These are phyloP conservation scores for Oncorhynchus keta DNA, from an alignment of 2,113 vertebrate species.

Conservation along the genomic window DNA sequence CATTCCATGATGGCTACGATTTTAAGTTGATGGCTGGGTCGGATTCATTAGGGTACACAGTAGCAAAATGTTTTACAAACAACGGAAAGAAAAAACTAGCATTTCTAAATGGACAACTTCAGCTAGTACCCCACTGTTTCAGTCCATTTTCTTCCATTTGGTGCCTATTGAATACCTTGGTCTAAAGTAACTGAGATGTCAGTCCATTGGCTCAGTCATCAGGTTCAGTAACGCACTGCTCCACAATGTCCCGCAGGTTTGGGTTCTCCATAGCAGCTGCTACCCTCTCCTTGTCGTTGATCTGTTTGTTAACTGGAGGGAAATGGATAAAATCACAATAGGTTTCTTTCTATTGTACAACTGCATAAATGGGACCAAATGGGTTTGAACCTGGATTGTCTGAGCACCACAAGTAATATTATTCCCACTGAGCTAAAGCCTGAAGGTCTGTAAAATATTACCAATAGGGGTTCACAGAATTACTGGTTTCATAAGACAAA, in stretches of 20 bases:
- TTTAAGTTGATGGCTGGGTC: background rate
- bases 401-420: background rate
- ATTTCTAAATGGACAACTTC: too few species aligned
- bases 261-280: constrained; percentile 98
- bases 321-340: constrained; percentile 14
- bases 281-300: constrained; percentile 98
- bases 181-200: background rate
- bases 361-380: background rate
- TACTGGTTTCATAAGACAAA: background rate
- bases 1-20: background rate
- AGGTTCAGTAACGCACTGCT: constrained; percentile 90
- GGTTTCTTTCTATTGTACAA: background rate
- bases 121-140: too few species aligned
- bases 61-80: too few species aligned
- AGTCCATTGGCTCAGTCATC: constrained; percentile 74
- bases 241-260: constrained; percentile 90
- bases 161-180: background rate
- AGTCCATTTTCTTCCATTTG: too few species aligned
- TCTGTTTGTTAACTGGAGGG: constrained; percentile 94
- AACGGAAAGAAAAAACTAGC: too few species aligned
- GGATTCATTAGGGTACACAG: too few species aligned
- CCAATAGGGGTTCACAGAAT: too few species aligned
- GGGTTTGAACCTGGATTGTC: too few species aligned
- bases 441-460: too few species aligned
- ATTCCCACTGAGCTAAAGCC: too few species aligned